Percentiles rank a stretch among this genome's conserved stretches.
Conservation (phyloP, 2,797 vertebrate species). For the Petrocephalus sullivani region DNA sequence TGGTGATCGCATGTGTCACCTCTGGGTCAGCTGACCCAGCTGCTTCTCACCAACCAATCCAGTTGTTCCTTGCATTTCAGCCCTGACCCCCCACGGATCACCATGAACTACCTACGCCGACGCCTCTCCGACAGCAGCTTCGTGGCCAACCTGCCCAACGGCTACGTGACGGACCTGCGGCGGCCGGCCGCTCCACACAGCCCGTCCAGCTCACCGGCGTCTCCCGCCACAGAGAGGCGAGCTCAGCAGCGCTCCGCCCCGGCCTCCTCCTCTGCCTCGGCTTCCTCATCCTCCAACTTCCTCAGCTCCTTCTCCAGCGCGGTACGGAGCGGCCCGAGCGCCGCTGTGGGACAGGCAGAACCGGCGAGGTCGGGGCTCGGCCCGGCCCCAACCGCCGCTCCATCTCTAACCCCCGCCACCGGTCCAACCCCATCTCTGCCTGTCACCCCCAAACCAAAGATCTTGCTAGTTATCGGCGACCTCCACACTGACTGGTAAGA, state of each 20-base stretch:
- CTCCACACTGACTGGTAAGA: slow-evolving; percentile 91
- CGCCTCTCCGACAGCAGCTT: slow-evolving; percentile 95
- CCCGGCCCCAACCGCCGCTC: slow-evolving; percentile 23
- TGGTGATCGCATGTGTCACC: background rate
- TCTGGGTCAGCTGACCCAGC: background rate
- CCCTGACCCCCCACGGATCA: slow-evolving; percentile 32
- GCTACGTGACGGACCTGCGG: slow-evolving; percentile 94
- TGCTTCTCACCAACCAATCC: background rate
- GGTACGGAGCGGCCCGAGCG: slow-evolving; percentile 79
- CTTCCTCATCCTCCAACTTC: slow-evolving; percentile 67
- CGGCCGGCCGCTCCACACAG: slow-evolving; percentile 61
- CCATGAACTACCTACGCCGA: slow-evolving; percentile 93
- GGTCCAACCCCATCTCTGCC: slow-evolving; percentile 26
- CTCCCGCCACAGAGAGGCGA: slow-evolving; percentile 78
- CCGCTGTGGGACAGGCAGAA: slow-evolving; percentile 58
- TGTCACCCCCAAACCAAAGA: slow-evolving; percentile 65
- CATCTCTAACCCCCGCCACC: background rate
- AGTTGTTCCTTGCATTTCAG: background rate
- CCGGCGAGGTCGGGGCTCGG: slow-evolving; percentile 46
- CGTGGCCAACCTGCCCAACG: slow-evolving; percentile 89
- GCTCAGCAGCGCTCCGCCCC: slow-evolving; percentile 50
- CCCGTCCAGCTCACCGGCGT: slow-evolving; percentile 78
- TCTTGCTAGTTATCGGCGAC: slow-evolving; percentile 84
- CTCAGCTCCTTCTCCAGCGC: slow-evolving; percentile 89
- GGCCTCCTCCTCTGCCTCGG: slow-evolving; percentile 44